These are phyloP conservation scores for Turdus rufiventris DNA, from an alignment of 2,113 vertebrate genomes.

Conservation along the genomic window DNA sequence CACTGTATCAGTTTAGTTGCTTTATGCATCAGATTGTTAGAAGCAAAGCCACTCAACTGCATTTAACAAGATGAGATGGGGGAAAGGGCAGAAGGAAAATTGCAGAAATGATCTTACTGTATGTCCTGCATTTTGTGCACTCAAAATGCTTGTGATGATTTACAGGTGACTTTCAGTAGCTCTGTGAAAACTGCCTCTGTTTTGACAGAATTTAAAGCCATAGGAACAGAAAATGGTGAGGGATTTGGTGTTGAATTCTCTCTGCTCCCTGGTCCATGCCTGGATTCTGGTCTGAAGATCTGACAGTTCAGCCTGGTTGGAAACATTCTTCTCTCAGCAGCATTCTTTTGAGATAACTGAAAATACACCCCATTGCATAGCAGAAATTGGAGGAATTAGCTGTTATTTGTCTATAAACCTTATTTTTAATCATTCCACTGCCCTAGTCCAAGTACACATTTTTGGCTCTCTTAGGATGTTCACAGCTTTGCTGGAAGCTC, in stretches of 20 bases:
- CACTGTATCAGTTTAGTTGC: not conserved
- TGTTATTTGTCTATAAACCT: not conserved
- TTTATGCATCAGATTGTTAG: not conserved
- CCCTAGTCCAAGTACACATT: not conserved
- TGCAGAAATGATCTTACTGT: not conserved
- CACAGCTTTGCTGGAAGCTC: not conserved
- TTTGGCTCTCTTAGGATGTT: not conserved
- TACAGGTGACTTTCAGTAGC: not conserved
- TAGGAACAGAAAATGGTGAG: not conserved
- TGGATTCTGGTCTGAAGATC: not conserved
- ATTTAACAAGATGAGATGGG: not conserved
- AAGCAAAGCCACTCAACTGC: not conserved
- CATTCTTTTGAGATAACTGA: not conserved
- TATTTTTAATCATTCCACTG: not conserved
- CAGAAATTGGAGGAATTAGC: not conserved
- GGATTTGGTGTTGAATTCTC: not conserved
- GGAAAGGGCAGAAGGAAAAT: not conserved
- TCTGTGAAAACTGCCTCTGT: not conserved
- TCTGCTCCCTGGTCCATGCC: accelerated
- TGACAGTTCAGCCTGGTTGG: not conserved
- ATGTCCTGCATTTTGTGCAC: not conserved
- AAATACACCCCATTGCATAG: accelerated
- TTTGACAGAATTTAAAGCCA: not conserved
- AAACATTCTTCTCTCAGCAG: not conserved
- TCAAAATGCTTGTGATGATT: not conserved